Base-by-base conservation (phyloP, 2,797 vertebrate genomes). In the Tolypeutes matacus region DNA sequence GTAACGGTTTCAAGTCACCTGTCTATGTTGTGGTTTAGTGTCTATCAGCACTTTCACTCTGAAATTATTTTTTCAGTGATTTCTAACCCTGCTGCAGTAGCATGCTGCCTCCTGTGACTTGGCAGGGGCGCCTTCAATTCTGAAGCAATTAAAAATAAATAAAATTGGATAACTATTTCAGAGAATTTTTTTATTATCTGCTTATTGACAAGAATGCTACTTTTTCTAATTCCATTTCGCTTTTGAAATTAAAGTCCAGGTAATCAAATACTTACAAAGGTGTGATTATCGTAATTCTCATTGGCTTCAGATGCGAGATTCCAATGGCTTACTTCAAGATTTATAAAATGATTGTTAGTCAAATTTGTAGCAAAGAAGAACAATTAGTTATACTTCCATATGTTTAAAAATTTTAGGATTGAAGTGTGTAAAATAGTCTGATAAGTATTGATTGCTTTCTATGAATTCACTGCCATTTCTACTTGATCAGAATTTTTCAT, bases 101-200 rank as follows among this genome's bases (percentile, higher is more conserved):
- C 42, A 53, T 64, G 60, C 34, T 70, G 20, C 82, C 1, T 18
- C 53, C 91, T 96, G 88, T 51, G 90, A 60, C 67, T 89, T 78
- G 94, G 86, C 20, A 1, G 27, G 62, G n/a, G 51, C 5, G 31
- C 75, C 20, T 46, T 72, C 15, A 34, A 18, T 70, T 92, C 72
- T 72, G 65, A 77, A 86, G 60, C 86, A 75, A 92, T 91, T 95
- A 95, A 90, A 93, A 86, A 86, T 82, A 82, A 95, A 76, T 94
- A 65, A 90, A 95, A 69, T 64, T 88, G 53, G 86, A 76, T 81
- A 76, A 87, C 3, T 80, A 87, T 75, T 87, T 94, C 88, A 62
- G 60, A 92, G n/a, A 69, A 77, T 76, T 77, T 64, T 82, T 87
- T 95, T n/a, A 42, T 67, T 29, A 86, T 21, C 56, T 88, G 69